Percentiles rank a stretch among this genome's conserved stretches.
phyloP scores from a whole-genome alignment of 2,888 invertebrate genomes.

The Agrochola lota region DNA sequence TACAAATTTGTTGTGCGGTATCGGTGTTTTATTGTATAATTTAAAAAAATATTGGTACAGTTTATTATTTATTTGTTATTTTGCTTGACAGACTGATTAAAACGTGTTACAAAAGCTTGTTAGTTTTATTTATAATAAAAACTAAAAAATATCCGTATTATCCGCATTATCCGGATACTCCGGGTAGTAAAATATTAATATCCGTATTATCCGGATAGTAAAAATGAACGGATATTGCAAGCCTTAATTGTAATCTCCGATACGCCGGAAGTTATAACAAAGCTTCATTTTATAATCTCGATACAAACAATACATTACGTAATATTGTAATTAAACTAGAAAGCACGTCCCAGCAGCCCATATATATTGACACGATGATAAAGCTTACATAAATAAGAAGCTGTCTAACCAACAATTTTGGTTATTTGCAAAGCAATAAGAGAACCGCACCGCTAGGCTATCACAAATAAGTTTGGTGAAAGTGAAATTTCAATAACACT shows the following conservation, averaged over 20 bases:
- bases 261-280: slow-evolving; percentile 67
- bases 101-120: too few species aligned
- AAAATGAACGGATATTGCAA: too few species aligned
- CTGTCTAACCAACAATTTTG: slow-evolving; percentile 77
- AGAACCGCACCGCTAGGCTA: slow-evolving; percentile 71
- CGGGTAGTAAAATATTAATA: too few species aligned
- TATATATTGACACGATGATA: slow-evolving; percentile 74
- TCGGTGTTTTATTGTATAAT: too few species aligned
- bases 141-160: too few species aligned
- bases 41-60: too few species aligned
- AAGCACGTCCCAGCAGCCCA: slow-evolving; percentile 69
- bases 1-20: too few species aligned
- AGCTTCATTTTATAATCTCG: slow-evolving; percentile 67
- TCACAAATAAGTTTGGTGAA: slow-evolving; percentile 83
- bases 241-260: slow-evolving; percentile 63
- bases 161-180: too few species aligned
- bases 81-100: too few species aligned
- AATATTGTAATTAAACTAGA: slow-evolving; percentile 81
- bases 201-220: too few species aligned
- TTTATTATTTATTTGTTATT: too few species aligned
- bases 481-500: slow-evolving; percentile 85
- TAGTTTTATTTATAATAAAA: too few species aligned
- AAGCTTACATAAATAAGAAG: slow-evolving; percentile 81
- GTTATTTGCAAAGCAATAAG: slow-evolving; percentile 80
- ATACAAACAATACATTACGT: slow-evolving; percentile 73